Evolutionary conservation across 2,888 invertebrate species (phyloP).

Genomic region (Nymphalis c-album): DNA sequence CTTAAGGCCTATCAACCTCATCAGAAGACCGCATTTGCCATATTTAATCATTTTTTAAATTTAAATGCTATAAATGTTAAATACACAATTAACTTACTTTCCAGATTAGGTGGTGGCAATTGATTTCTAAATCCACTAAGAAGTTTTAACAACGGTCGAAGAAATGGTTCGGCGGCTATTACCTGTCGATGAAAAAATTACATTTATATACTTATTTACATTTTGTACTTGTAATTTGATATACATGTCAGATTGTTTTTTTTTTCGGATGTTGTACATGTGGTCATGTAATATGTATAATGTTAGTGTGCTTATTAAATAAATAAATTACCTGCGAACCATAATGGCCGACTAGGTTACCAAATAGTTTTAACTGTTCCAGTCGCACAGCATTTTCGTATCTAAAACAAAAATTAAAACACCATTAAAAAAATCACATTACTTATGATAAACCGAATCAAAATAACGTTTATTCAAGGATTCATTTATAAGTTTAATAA

Average conservation of each 20-base stretch:
- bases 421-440: not conserved
- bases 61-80: too few relatives aligned
- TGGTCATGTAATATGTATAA: too few relatives aligned
- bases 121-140: slow-evolving; percentile 90
- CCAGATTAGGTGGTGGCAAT: slow-evolving; percentile 89
- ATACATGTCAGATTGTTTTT: not conserved
- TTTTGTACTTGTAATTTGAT: not conserved
- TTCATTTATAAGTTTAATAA: too few relatives aligned
- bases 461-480: too few relatives aligned
- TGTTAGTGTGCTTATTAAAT: too few relatives aligned
- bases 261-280: too few relatives aligned
- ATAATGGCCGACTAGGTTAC: slow-evolving; percentile 90
- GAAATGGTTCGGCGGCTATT: slow-evolving; percentile 93
- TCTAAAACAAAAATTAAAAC: slow-evolving; percentile 66
- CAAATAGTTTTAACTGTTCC: slow-evolving; percentile 94
- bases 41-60: too few relatives aligned
- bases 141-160: slow-evolving; percentile 92
- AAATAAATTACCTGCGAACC: slow-evolving; percentile 72
- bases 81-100: slow-evolving; percentile 80
- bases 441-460: too few relatives aligned
- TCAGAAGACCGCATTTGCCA: too few relatives aligned
- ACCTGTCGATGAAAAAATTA: slow-evolving; percentile 81
- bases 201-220: not conserved
- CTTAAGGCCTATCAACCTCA: too few relatives aligned
- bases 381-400: slow-evolving; percentile 91